Conservation (phyloP, 2,797 vertebrate genomes). For the Gambelia wislizenii region DNA sequence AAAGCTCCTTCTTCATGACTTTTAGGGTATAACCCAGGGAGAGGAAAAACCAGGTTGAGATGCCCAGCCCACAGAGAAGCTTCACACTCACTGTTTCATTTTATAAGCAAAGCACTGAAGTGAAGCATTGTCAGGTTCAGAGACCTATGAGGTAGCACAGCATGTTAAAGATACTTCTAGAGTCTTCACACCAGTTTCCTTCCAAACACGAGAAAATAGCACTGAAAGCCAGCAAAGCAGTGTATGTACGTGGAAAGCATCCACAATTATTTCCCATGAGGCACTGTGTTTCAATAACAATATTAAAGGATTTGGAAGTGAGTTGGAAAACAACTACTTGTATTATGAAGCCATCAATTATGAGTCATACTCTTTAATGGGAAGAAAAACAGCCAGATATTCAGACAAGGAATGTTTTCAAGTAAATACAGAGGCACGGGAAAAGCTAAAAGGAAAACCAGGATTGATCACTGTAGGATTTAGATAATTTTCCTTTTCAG, state of each 20-base stretch:
- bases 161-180: background rate
- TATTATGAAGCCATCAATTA: conserved; percentile 35
- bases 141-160: background rate
- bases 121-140: background rate
- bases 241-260: background rate
- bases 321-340: conserved; percentile 14
- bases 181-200: background rate
- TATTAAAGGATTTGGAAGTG: conserved; percentile 36
- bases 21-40: too few relatives aligned
- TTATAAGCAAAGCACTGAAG: background rate
- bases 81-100: background rate
- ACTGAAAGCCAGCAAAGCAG: rapidly evolving
- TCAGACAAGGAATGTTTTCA: conserved; percentile 26
- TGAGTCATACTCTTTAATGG: conserved; percentile 14
- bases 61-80: background rate
- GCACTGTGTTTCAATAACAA: background rate
- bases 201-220: background rate
- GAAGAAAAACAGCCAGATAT: conserved; percentile 24
- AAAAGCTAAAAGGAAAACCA: conserved; percentile 23
- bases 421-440: conserved; percentile 6
- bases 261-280: conserved; percentile 5
- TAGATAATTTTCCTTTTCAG: conserved; percentile 1
- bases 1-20: background rate
- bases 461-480: background rate
- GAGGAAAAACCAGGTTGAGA: background rate